A percentile compares a stretch with the other conserved stretches of the same genome.
Conservation (phyloP, 2,888 invertebrate genomes). For the Allophyes oxyacanthae region DNA sequence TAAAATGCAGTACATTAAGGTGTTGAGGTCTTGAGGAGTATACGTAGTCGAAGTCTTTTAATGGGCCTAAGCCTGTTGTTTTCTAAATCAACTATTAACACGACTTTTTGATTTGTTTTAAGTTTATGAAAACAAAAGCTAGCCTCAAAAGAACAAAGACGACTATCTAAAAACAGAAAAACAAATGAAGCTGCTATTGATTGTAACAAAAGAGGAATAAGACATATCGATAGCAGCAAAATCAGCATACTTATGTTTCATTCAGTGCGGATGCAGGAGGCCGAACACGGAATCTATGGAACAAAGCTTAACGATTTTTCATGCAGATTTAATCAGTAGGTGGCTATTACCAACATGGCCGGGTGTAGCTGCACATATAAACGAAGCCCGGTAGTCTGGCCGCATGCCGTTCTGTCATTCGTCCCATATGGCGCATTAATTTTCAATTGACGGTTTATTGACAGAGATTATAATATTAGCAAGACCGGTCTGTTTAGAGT, state of each 20-base stretch:
- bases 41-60: no score
- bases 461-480: conserved; percentile 43
- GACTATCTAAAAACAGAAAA: conserved; percentile 19
- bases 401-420: conserved; percentile 53
- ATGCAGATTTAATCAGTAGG: conserved; percentile 83
- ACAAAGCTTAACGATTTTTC: conserved; percentile 79
- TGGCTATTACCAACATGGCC: conserved; percentile 51
- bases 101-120: neutral
- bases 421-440: conserved; percentile 62
- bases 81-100: no score
- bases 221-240: conserved; percentile 52
- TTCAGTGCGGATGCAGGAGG: conserved; percentile 69
- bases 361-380: conserved; percentile 63
- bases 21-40: no score
- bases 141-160: neutral
- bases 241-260: conserved; percentile 75
- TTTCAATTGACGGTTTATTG: conserved; percentile 48
- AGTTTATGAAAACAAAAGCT: neutral
- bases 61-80: no score
- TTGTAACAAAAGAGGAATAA: conserved; percentile 52
- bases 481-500: conserved; percentile 27
- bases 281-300: conserved; percentile 69
- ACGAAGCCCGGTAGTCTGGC: conserved; percentile 40
- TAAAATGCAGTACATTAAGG: no score
- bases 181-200: conserved; percentile 17